Conservation (phyloP, 2,888 invertebrate genomes). For the Acanthosepion esculentum region DNA sequence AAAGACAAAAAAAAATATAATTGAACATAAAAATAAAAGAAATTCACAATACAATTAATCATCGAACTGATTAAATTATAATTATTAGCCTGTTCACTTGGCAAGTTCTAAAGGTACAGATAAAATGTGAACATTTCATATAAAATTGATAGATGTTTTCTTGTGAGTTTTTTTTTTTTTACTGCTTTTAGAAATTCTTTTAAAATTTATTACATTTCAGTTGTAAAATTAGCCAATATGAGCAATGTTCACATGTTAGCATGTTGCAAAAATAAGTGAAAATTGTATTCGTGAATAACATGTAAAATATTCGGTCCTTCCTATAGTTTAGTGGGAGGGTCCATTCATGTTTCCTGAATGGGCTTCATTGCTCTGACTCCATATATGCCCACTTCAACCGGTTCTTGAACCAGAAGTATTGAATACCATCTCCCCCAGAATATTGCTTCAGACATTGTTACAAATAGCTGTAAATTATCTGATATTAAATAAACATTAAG, state of each 20-base stretch:
- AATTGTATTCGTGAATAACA: no score
- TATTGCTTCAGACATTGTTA: no score
- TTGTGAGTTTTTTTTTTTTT: neutral
- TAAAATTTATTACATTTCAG: neutral
- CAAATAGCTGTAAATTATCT: no score
- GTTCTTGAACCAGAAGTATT: no score
- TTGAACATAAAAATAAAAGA: neutral
- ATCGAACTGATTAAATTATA: neutral
- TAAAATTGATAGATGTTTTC: constrained; percentile 9
- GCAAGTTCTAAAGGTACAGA: neutral
- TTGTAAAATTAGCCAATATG: neutral
- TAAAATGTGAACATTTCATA: neutral
- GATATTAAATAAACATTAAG: no score
- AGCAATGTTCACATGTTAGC: neutral
- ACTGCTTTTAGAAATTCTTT: neutral
- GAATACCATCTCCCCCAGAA: no score
- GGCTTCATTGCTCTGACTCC: no score
- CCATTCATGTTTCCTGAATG: no score
- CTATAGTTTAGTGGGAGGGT: no score
- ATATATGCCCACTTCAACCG: no score
- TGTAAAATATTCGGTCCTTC: no score
- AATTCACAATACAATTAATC: neutral
- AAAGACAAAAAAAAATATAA: neutral
- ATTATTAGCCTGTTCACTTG: neutral
- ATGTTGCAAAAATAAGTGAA: neutral